phyloP scores from a whole-genome alignment of 1,140 invertebrate species.

The Bombus superbus region DNA sequence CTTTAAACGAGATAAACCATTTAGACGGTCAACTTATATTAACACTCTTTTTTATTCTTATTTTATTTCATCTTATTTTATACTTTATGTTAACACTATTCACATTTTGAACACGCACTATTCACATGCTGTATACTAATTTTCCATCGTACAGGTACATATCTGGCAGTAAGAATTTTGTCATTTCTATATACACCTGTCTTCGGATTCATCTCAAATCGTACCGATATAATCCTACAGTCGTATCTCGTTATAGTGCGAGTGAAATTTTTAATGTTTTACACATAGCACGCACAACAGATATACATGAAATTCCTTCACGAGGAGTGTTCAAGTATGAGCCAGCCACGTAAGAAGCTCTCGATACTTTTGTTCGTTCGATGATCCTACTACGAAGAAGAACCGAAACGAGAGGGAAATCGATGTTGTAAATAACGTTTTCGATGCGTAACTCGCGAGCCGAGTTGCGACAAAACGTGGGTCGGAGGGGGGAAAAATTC shows the following conservation, averaged over 20 bases:
- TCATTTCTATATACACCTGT: too few species aligned
- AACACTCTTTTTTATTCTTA: too few species aligned
- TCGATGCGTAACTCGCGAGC: background rate
- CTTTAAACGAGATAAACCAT: too few species aligned
- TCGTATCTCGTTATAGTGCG: background rate
- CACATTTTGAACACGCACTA: too few species aligned
- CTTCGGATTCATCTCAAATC: background rate
- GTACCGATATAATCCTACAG: background rate
- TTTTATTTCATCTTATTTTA: too few species aligned
- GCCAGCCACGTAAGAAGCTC: background rate
- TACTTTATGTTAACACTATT: too few species aligned
- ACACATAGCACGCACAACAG: background rate
- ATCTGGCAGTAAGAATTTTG: too few species aligned
- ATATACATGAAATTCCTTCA: background rate
- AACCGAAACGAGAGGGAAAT: background rate
- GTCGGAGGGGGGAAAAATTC: slow-evolving; percentile 38
- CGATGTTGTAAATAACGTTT: background rate
- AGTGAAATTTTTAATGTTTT: background rate
- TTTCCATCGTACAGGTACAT: too few species aligned
- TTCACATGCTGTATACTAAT: too few species aligned
- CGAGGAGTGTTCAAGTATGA: background rate
- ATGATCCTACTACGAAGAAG: background rate
- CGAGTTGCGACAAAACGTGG: slow-evolving; percentile 18
- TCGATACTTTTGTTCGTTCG: background rate
- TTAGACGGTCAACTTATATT: too few species aligned